Base-by-base conservation (phyloP, 2,797 vertebrate species). In the Salarias fasciatus region DNA sequence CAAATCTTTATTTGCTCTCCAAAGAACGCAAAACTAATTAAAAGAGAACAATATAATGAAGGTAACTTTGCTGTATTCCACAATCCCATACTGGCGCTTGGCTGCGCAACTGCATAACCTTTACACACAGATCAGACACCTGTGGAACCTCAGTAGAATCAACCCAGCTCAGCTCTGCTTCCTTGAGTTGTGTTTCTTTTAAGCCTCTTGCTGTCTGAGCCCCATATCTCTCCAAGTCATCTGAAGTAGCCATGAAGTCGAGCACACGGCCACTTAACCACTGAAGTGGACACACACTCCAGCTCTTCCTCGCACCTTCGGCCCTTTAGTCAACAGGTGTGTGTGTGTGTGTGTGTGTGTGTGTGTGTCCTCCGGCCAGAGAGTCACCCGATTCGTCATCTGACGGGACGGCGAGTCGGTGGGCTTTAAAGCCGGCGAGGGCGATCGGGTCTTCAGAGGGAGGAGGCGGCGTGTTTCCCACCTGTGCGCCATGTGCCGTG, bases 251-350 rank as follows among this genome's bases (percentile, higher is more conserved):
- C 77, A 49, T 70, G 69, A 82, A 77, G 79, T 52, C 63, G 38
- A 72, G 72, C 54, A 47, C 53, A 55, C 64, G 81, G 82, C 73
- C 90, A 91, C 90, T 92, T 92, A 80, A 83, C 63, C 1, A 18
- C 71, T 86, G 86, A 88, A 92, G 90, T 93, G 91, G 89, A 88
- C 82, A 48, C 57, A 70, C 89, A 85, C 88, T 90, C 89, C 72
- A 86, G 80, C 80, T 81, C 62, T 79, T 66, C 50, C 79, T 67
- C 63, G 46, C 65, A 66, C 63, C 54, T 56, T 53, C 54, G 31
- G 10, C 38, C 15, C 53, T 60, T 72, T 69, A n/a, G 58, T 69
- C 73, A 50, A 59, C 64, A 86, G 78, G 77, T 79, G 77, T n/a
- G n/a, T n/a, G n/a, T n/a, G n/a, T n/a, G n/a, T n/a, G n/a, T n/a